A percentile compares a stretch with the other conserved stretches of the same genome.
phyloP scores from a whole-genome alignment of 2,888 invertebrate genomes.

The Cerceris ruficornis region DNA sequence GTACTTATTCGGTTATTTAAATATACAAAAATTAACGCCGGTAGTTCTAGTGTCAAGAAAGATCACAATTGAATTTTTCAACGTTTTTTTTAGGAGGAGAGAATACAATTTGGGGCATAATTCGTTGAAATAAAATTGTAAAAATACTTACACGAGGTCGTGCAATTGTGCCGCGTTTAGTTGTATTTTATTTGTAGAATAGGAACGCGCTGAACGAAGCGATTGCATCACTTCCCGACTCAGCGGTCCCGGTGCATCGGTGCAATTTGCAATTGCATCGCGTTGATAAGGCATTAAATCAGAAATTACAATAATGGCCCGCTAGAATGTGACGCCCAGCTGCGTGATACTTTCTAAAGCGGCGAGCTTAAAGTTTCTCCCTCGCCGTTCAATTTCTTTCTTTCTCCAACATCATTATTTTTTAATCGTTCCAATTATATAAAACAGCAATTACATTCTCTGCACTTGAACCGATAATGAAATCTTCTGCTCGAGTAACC shows the following conservation, averaged over 20 bases:
- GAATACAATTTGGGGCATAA: too few species aligned
- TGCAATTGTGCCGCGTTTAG: conserved; percentile 1
- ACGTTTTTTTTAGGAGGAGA: too few species aligned
- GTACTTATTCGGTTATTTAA: too few species aligned
- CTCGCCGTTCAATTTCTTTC: not conserved
- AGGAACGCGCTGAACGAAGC: conserved; percentile 45
- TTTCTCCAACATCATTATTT: not conserved
- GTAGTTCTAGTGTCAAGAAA: too few species aligned
- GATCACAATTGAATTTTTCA: too few species aligned
- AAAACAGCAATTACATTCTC: not conserved
- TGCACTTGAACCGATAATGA: not conserved
- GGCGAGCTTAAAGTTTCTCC: not conserved
- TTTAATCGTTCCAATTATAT: not conserved
- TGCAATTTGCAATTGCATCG: conserved; percentile 66
- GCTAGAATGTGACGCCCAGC: conserved; percentile 36
- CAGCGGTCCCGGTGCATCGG: conserved; percentile 38
- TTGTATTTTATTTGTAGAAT: conserved; percentile 9
- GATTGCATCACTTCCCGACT: conserved; percentile 63
- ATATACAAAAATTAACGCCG: too few species aligned
- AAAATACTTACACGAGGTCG: too few species aligned
- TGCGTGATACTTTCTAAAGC: conserved; percentile 53
- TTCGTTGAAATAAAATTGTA: too few species aligned
- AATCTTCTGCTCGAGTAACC: too few species aligned
- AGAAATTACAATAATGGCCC: conserved; percentile 54
- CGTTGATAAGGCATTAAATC: conserved; percentile 59